A percentile compares a stretch with the other conserved stretches of the same genome.
These are phyloP conservation scores for Corydoras sp. DNA, from an alignment of 2,113 vertebrate species.

Conservation along the genomic window DNA sequence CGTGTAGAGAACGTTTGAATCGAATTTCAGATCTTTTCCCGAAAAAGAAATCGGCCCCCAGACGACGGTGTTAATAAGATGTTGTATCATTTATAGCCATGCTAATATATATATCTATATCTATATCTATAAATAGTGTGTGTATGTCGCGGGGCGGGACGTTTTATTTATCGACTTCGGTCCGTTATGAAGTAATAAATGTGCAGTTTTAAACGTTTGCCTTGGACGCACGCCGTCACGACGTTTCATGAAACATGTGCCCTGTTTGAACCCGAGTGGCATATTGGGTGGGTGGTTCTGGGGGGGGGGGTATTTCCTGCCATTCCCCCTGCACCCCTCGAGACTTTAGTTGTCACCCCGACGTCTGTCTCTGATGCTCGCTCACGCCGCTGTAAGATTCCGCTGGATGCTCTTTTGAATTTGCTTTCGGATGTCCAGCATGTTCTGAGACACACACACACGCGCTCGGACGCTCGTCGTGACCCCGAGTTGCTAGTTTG, in stretches of 20 bases:
- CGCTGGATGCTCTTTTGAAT: too few species aligned
- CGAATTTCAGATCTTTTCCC: background rate
- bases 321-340: too few species aligned
- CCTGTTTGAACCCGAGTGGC: too few species aligned
- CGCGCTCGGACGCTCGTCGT: too few species aligned
- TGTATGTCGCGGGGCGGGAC: slow-evolving; percentile 6
- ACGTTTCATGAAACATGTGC: background rate
- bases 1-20: background rate
- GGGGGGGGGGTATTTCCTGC: too few species aligned
- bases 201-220: slow-evolving; percentile 1
- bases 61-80: slow-evolving; percentile 9
- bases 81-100: slow-evolving; percentile 23
- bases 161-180: slow-evolving; percentile 18
- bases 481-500: too few species aligned
- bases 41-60: background rate
- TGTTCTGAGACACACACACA: too few species aligned
- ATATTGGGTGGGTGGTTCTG: too few species aligned
- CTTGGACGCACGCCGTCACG: slow-evolving; percentile 4
- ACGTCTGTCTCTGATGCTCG: too few species aligned
- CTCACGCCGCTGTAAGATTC: too few species aligned
- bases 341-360: too few species aligned
- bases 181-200: slow-evolving; percentile 20
- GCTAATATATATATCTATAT: slow-evolving; percentile 14
- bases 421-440: too few species aligned
- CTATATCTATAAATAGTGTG: background rate